Evolutionary conservation across 2,888 invertebrate species (phyloP), one percentile per base, ranked within the genome.

Genomic region (Serrognathus titanus): DNA sequence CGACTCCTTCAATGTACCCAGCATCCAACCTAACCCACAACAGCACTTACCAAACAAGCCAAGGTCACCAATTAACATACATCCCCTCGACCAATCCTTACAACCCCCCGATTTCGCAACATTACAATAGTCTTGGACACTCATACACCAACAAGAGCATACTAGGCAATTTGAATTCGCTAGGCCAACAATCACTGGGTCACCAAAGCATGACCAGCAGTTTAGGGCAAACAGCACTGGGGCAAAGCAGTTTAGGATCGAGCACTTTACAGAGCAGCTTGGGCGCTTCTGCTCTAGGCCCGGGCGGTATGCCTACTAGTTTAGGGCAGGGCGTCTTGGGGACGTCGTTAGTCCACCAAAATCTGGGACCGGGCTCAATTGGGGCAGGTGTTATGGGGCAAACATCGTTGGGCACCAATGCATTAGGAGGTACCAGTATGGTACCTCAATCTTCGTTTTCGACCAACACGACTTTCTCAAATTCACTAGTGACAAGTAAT

Each of bases 381-480:
- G 50, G 53, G 13, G 53, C 57, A 13, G 48, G 50, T 10, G 55
- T 55, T 11, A 35, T 62, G 45, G 57, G 60, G 20, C 59, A 55
- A 11, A 52, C 52, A 2, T 48, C 55, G 1, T 11, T 58, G 16
- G 51, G 55, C 16, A 52, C 11, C 60, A 80, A 79, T 13, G 78
- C 82, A 37, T 31, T 31, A 6, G 24, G 16, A 16, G 82, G 82
- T 61, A 62, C 70, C 13, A 68, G 70, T 43, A 78, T 83, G 45
- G 81, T 82, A 60, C 82, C 82, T 1, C 24, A 31, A 31, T 75
- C 82, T 40, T 80, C 80, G 43, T 83, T 82, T 65, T 78, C 73
- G 73, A 81, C 71, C 36, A 72, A 64, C 80, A 81, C 74, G 79
- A 83, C 78, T 75, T 83, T 62, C 79, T 80, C 51, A 78, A 83